phyloP scores from a whole-genome alignment of 1,140 invertebrate species.

The Dendrolimus kikuchii region DNA sequence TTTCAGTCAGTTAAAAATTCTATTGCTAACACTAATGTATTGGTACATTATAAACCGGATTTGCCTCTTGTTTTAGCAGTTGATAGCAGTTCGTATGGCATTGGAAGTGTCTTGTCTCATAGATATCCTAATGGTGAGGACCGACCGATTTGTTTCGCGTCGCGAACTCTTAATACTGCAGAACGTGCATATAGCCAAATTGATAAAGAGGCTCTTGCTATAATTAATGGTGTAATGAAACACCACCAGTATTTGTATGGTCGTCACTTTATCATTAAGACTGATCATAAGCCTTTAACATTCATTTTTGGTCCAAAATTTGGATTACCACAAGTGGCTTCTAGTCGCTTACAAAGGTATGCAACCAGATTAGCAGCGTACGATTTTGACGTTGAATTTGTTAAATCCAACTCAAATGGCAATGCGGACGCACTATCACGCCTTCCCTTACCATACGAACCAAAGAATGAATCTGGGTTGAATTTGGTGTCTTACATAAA shows the following conservation, averaged over 20 bases:
- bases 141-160: neutral
- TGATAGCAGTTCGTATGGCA: too few species aligned
- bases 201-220: conserved; percentile 1
- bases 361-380: conserved; percentile 1
- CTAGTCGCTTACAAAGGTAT: neutral
- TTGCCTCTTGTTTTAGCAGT: neutral
- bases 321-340: too few species aligned
- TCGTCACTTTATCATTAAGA: too few species aligned
- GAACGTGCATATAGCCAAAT: neutral
- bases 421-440: conserved; percentile 1
- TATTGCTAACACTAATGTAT: neutral
- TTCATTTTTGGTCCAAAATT: too few species aligned
- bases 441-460: neutral
- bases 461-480: neutral
- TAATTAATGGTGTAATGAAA: neutral
- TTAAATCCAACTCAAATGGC: neutral
- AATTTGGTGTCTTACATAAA: neutral
- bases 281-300: too few species aligned
- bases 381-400: neutral
- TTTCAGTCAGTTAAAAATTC: neutral
- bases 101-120: neutral
- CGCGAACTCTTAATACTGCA: neutral
- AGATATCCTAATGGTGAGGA: neutral
- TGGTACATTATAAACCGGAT: neutral
- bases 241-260: too few species aligned